phyloP scores from a whole-genome alignment of 2,113 vertebrate species.

The Urocynchramus pylzowi region DNA sequence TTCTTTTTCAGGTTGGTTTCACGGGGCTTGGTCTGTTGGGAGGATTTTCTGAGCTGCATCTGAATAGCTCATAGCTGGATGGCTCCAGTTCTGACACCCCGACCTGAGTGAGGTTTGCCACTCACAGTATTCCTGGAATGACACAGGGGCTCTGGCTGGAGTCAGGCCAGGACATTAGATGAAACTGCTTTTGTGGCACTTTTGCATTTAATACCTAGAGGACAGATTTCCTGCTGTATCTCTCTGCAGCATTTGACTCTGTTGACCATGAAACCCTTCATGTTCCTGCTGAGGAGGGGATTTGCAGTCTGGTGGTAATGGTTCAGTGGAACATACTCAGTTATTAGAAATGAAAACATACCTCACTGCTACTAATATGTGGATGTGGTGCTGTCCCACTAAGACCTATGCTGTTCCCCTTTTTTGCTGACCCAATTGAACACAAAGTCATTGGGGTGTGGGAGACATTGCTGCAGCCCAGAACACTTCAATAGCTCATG shows the following conservation, averaged over 20 bases:
- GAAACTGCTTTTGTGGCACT: conserved; percentile 10
- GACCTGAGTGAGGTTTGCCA: fast-evolving
- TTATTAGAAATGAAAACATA: not conserved
- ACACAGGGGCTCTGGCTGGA: not conserved
- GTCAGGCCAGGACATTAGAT: not conserved
- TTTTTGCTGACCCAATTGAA: not conserved
- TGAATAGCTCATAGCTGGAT: not conserved
- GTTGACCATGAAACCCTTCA: not conserved
- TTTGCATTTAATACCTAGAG: not conserved
- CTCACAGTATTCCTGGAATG: not conserved
- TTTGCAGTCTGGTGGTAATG: not conserved
- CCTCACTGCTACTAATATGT: not conserved
- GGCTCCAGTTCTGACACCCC: not conserved
- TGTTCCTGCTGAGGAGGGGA: not conserved
- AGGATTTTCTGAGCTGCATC: conserved; percentile 18
- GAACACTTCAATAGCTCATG: not conserved
- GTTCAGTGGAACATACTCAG: not conserved
- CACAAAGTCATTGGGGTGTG: not conserved
- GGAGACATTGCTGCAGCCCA: not conserved
- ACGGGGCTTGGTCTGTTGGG: not conserved
- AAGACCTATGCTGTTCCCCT: not conserved
- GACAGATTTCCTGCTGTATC: not conserved
- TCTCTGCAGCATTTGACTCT: not conserved
- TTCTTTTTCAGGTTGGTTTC: conserved; percentile 4
- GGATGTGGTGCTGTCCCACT: not conserved